Evolutionary conservation across 2,113 vertebrate genomes (phyloP), one percentile per base, ranked within the genome.

Genomic region (Paratilapia polleni): DNA sequence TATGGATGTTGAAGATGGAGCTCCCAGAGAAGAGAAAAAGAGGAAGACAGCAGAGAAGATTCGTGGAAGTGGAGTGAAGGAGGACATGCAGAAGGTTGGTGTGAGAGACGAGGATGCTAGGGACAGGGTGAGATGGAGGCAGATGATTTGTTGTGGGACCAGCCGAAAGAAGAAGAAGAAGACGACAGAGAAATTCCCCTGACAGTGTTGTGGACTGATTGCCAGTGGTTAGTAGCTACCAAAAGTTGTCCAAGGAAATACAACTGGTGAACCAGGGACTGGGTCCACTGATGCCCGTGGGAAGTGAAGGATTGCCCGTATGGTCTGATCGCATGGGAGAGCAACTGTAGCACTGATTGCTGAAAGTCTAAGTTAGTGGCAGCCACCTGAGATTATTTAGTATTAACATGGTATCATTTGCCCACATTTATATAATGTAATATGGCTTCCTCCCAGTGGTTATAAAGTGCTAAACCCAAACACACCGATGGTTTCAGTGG

Each of bases 181-280:
- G 64, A 47, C 1, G 24, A 15, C 64, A 68, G 22, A 68, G 64
- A 70, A 49, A 19, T 70, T 5, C 41, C 12, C 66, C 41, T 28
- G 24, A 70, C 24, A 52, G 5, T 28, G 28, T 0, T 17, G 64
- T 70, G 24, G 41, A 24, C 17, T 4, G 10, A 20, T 26, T 2
- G 52, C 24, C 7, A 26, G 43, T 13, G 43, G 49, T 70, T 52
- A 70, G 17, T 24, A 31, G 66, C 9, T 70, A 0, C 41, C 66
- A 31, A 0, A 70, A 49, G 41, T 70, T 49, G 66, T 49, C 15
- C 2, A 70, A 0, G 11, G 15, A 70, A 28, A 13, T 28, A 20
- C 3, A 70, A 15, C 64, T 68, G 10, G 15, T 70, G 41, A 70
- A 22, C 17, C 17, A 70, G 43, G 17, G 28, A 15, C 43, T 52